A percentile compares a stretch with the other conserved stretches of the same genome.
Conservation (phyloP, 2,888 invertebrate genomes). For the Eremobia ochroleuca region DNA sequence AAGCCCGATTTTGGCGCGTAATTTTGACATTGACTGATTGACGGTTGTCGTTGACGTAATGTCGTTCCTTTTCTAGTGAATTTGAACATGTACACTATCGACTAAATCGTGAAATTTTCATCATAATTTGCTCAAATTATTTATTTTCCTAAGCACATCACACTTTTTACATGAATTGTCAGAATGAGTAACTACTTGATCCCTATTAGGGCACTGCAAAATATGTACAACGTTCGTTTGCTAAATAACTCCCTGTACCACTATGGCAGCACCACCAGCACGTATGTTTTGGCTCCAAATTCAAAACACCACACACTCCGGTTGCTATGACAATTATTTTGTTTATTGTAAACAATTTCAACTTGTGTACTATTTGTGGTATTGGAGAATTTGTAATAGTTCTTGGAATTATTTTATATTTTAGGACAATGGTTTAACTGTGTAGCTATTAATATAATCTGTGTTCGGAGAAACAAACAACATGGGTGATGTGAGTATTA, state of each 20-base stretch:
- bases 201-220: neutral
- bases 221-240: neutral
- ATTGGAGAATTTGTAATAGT: slow-evolving; percentile 20
- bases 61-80: neutral
- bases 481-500: slow-evolving; percentile 82
- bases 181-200: neutral
- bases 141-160: neutral
- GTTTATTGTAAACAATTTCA: slow-evolving; percentile 51
- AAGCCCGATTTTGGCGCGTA: slow-evolving; percentile 61
- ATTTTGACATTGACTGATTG: slow-evolving; percentile 39
- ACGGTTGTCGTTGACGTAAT: neutral
- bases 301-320: slow-evolving; percentile 33
- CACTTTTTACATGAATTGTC: neutral
- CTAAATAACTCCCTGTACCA: too few species aligned
- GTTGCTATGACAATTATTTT: slow-evolving; percentile 57
- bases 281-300: slow-evolving; percentile 35
- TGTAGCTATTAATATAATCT: slow-evolving; percentile 6
- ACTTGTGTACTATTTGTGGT: too few species aligned
- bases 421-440: slow-evolving; percentile 45
- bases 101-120: neutral
- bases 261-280: neutral
- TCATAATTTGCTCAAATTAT: neutral
- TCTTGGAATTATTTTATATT: slow-evolving; percentile 27
- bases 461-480: slow-evolving; percentile 32
- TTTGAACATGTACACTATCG: neutral